Evolutionary conservation across 2,113 vertebrate genomes (phyloP).

Genomic region (Clinocottus analis): DNA sequence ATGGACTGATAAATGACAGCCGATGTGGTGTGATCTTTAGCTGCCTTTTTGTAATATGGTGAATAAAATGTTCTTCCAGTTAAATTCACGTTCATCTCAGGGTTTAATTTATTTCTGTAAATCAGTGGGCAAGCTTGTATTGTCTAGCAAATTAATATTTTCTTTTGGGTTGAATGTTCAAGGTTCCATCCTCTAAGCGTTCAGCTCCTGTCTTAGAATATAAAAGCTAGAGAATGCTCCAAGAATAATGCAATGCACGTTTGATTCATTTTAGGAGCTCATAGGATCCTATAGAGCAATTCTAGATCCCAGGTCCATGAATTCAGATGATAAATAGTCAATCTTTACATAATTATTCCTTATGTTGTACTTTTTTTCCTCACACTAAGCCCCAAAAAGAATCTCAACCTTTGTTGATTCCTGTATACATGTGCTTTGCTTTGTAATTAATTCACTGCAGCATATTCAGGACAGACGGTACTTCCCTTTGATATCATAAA

Average conservation of each 20-base stretch:
- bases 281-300: conserved; percentile 1
- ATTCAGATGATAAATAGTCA: neutral
- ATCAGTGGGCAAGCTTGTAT: neutral
- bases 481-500: conserved; percentile 62
- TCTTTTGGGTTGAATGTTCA: neutral
- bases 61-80: neutral
- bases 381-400: neutral
- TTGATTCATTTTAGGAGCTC: neutral
- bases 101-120: neutral
- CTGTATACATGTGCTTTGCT: conserved; percentile 49
- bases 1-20: conserved; percentile 28
- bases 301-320: neutral
- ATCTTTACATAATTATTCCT: conserved; percentile 19
- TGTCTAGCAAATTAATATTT: neutral
- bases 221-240: neutral
- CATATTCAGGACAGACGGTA: conserved; percentile 50
- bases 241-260: neutral
- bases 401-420: neutral
- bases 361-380: neutral
- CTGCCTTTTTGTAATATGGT: conserved; percentile 2
- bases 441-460: conserved; percentile 51
- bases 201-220: neutral
- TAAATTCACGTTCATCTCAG: neutral
- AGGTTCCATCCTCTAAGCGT: neutral
- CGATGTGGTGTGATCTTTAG: neutral